Percentiles rank a stretch among this genome's conserved stretches.
These are phyloP conservation scores for Epizoanthus fatuus DNA, from an alignment of 92 coral and sea anemone species.

Conservation along the genomic window DNA sequence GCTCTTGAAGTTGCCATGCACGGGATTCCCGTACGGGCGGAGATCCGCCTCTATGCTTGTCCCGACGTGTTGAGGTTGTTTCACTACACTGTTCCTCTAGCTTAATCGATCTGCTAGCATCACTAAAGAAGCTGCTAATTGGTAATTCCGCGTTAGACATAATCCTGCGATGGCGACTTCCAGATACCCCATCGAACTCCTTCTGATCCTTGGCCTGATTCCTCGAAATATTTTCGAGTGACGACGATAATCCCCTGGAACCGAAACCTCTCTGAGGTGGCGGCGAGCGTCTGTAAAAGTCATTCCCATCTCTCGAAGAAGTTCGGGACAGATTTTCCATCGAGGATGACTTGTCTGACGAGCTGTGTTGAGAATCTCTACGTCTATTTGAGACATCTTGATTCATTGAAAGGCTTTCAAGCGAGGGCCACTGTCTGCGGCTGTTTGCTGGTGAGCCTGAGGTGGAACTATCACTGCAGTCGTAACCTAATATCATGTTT, in stretches of 20 bases:
- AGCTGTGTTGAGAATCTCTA: not conserved
- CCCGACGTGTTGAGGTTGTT: not conserved
- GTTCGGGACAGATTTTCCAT: slow-evolving; percentile 49
- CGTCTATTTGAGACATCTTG: slow-evolving; percentile 3
- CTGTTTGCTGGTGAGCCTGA: not conserved
- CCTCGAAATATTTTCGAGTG: slow-evolving; percentile 31
- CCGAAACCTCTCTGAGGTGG: not conserved
- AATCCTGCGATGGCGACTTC: not conserved
- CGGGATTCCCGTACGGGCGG: slow-evolving; percentile 18
- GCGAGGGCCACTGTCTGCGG: slow-evolving; percentile 21
- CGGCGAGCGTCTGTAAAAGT: not conserved
- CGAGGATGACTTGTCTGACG: slow-evolving; percentile 40
- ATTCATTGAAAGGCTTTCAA: not conserved
- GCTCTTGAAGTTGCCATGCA: not conserved
- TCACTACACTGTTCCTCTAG: not conserved
- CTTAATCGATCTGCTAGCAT: not conserved
- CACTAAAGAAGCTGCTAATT: slow-evolving; percentile 31
- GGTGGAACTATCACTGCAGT: not conserved
- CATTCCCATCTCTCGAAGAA: not conserved
- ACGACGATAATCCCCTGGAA: slow-evolving; percentile 7
- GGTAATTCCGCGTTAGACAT: slow-evolving; percentile 3
- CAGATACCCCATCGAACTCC: not conserved
- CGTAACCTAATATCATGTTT: not conserved
- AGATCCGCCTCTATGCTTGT: not conserved
- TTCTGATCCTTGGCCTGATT: not conserved